Evolutionary conservation across 1,140 invertebrate genomes (phyloP), one percentile per base, ranked within the genome.

Genomic region (Drosophila pectinifera): DNA sequence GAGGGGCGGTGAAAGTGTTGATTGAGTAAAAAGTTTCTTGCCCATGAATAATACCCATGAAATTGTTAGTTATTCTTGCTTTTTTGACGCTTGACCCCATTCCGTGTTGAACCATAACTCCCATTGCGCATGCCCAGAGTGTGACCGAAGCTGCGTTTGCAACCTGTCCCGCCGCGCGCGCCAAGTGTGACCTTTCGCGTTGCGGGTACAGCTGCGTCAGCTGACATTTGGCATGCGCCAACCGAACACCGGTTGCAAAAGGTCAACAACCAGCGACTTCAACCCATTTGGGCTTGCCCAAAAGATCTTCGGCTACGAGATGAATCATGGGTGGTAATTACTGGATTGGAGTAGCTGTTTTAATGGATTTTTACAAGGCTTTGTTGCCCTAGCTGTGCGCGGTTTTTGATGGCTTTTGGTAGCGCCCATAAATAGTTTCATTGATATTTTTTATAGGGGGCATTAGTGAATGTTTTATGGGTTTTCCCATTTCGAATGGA

Each of bases 71-170:
- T 31, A 16, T 38, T 34, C 26, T 14, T 11, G 36, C 13, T 22
- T 72, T 61, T 43, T 69, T 51, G 34, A 51, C 68, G 72, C 16
- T 48, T 77, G 62, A 68, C 51, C 73, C 56, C 28, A 10, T 62
- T 59, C 76, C 31, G 10, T 13, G 18, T n/a, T 8, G 18, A 18
- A 16, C 43, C 57, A 65, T 64, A 64, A 48, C 26, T n/a, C n/a
- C 73, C 5, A 59, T 42, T 77, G 73, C 73, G 73, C 73, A 77
- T 77, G 73, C 73, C 45, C 73, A 67, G 39, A 75, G 72, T 75
- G 69, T 64, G 39, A 28, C 43, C 38, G 38, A 64, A 56, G 70
- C 57, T 54, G 69, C 49, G 31, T 42, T 53, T 26, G 10, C 49
- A 41, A 59, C 55, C 48, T 51, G 54, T 28, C 22, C 36, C 20